Conservation (phyloP, 2,888 invertebrate genomes). For the Nasonia oneida region DNA sequence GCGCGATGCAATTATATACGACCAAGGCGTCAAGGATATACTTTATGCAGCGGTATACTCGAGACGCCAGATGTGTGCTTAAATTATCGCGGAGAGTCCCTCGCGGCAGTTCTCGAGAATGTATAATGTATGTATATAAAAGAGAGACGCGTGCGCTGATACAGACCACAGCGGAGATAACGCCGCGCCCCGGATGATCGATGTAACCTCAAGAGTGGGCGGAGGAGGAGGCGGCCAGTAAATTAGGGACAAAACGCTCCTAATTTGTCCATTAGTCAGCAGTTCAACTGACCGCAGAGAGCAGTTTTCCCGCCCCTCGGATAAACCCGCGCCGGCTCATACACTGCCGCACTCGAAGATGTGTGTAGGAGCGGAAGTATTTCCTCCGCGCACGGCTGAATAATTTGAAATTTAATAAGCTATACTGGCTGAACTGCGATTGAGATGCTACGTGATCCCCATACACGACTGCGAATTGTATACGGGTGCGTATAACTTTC, state of each 20-base stretch:
- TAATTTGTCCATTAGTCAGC: slow-evolving; percentile 7
- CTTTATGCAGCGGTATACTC: background rate
- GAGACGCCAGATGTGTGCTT: background rate
- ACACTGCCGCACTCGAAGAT: background rate
- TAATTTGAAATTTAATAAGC: too few relatives aligned
- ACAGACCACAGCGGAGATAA: background rate
- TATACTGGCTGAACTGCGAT: too few relatives aligned
- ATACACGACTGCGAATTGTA: background rate
- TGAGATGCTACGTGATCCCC: background rate
- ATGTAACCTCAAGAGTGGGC: background rate
- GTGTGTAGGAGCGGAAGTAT: too few relatives aligned
- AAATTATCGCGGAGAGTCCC: background rate
- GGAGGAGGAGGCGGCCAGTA: background rate
- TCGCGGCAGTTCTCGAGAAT: background rate
- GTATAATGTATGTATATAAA: background rate
- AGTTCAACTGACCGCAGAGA: background rate
- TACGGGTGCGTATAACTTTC: background rate
- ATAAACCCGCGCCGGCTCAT: background rate
- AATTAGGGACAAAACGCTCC: background rate
- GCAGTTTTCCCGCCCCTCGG: background rate
- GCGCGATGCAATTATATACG: background rate
- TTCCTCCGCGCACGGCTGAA: too few relatives aligned
- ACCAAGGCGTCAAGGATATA: background rate
- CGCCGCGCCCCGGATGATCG: background rate
- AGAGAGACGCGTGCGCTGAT: background rate